A percentile compares a stretch with the other conserved stretches of the same genome.
phyloP scores from a whole-genome alignment of 2,113 vertebrate genomes.

The Origma solitaria region DNA sequence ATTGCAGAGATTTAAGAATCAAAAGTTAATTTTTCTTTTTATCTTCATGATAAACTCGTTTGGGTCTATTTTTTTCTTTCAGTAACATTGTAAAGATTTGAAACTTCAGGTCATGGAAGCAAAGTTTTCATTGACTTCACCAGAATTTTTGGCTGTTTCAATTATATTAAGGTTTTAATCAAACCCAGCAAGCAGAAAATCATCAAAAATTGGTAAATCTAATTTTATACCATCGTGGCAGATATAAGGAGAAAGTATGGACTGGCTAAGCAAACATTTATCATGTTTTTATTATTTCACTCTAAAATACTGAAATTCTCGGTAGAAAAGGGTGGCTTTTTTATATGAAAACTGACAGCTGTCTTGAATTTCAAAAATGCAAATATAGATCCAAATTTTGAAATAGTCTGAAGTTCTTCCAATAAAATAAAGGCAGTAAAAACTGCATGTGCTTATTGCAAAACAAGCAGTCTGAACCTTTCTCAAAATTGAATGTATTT shows the following conservation, averaged over 20 bases:
- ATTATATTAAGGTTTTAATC: not conserved
- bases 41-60: not conserved
- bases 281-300: not conserved
- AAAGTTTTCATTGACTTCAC: not conserved
- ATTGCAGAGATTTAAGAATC: not conserved
- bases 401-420: slow-evolving; percentile 10
- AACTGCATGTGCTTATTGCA: not conserved
- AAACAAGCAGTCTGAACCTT: not conserved
- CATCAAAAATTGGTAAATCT: not conserved
- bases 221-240: not conserved
- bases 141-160: not conserved
- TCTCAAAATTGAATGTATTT: not conserved
- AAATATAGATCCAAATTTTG: slow-evolving; percentile 20
- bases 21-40: not conserved
- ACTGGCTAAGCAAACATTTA: not conserved
- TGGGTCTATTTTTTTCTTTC: not conserved
- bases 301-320: not conserved
- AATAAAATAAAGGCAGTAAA: slow-evolving; percentile 14
- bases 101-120: not conserved
- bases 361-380: not conserved
- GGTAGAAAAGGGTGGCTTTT: not conserved
- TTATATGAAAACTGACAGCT: slow-evolving; percentile 19
- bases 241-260: not conserved
- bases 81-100: not conserved
- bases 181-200: not conserved